phyloP scores from a whole-genome alignment of 2,888 invertebrate species.

The Drosophila pseudotakahashii region DNA sequence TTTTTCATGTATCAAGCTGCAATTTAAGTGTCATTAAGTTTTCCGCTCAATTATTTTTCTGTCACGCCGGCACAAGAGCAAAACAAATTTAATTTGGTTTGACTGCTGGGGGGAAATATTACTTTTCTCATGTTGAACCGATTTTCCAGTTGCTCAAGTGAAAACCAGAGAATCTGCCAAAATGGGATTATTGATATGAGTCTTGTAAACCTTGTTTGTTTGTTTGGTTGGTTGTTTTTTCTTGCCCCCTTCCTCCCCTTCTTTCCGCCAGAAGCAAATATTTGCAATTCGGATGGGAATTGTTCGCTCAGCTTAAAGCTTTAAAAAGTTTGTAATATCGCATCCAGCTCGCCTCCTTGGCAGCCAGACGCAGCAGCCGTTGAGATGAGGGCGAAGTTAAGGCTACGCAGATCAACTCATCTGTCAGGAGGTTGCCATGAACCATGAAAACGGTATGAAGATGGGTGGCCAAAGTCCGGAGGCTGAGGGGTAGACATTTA shows the following conservation, averaged over 20 bases:
- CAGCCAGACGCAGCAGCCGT: background rate
- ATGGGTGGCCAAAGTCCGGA: too few relatives aligned
- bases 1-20: background rate
- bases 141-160: constrained; percentile 36
- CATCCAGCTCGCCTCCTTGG: background rate
- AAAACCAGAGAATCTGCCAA: constrained; percentile 32
- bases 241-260: background rate
- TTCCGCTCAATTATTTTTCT: constrained; percentile 10
- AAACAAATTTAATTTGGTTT: constrained; percentile 21
- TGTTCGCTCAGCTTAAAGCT: constrained; percentile 57
- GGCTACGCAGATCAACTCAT: constrained; percentile 64
- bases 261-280: constrained; percentile 27
- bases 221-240: constrained; percentile 13
- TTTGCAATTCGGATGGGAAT: constrained; percentile 34
- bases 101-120: constrained; percentile 12
- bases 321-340: constrained; percentile 67
- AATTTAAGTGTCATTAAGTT: background rate
- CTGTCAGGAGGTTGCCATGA: constrained; percentile 38
- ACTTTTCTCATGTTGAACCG: constrained; percentile 5
- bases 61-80: background rate
- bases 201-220: constrained; percentile 49
- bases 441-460: constrained; percentile 5
- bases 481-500: constrained; percentile 52
- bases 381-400: constrained; percentile 24
- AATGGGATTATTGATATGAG: constrained; percentile 75